Evolutionary conservation across 2,888 invertebrate genomes (phyloP), one percentile per base, ranked within the genome.

Genomic region (Plagodis dolabraria): DNA sequence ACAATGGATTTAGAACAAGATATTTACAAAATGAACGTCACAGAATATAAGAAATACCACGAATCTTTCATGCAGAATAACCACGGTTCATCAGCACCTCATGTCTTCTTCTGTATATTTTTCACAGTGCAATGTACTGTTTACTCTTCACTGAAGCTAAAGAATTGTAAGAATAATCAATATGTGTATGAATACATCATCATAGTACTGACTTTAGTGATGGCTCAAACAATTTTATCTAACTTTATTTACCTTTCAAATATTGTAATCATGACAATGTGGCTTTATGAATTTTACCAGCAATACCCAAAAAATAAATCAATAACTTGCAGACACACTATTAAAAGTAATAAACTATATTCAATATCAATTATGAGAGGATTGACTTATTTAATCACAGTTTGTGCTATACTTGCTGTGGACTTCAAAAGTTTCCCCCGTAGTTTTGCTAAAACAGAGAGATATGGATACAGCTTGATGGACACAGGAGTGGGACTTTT

Each of bases 401-500:
- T 94, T 0, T 92, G 97, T 55, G 96, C 96, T 66, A 99, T 99
- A 69, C 89, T 99, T 59, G 99, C 98, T 0, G 98, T 99, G 0
- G 99, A 99, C 86, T 99, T 99, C 80, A 90, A 90, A 48, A 92
- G 96, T 52, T 99, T 98, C 82, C 99, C 99, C 0, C 89, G 96
- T 48, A 90, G 95, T 70, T 96, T 97, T 83, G 96, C 97, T 0
- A 99, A 99, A 89, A 98, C 98, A 0, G 96, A 97, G 77, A 94
- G 86, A 0, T 97, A 94, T 89, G 99, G 99, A 0, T 96, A 95
- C 73, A 96, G 97, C 79, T 83, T 98, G 34, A 99, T 99, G 99
- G 99, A 99, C 80, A 94, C 96, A 8, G 99, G 99, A 8, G 99
- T 99, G 5, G 99, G 98, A 0, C 85, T 97, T 12, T 99, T 96